Conservation (phyloP, 2,797 vertebrate genomes). For the Channa striata region DNA sequence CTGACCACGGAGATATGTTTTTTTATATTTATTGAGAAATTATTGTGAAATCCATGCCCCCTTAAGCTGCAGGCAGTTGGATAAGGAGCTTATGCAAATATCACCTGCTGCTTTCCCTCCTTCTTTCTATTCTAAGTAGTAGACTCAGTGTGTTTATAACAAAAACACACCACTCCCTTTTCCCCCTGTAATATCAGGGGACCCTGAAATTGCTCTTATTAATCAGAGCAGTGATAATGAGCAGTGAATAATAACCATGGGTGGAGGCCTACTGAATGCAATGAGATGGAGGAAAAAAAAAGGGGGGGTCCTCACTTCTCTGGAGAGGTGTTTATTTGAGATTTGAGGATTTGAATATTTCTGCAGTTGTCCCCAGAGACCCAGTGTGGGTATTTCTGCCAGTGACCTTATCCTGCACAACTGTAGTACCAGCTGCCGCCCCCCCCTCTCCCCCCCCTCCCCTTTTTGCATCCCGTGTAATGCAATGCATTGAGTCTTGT, state of each 20-base stretch:
- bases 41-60: constrained; percentile 42
- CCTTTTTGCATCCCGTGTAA: constrained; percentile 27
- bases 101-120: constrained; percentile 69
- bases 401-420: constrained; percentile 75
- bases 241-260: constrained; percentile 80
- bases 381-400: constrained; percentile 73
- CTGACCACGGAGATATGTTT: constrained; percentile 42
- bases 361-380: constrained; percentile 57
- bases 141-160: constrained; percentile 73
- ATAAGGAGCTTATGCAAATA: constrained; percentile 71
- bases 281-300: constrained; percentile 59
- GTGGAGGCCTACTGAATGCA: constrained; percentile 73
- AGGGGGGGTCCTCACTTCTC: constrained; percentile 34
- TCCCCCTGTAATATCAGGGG: constrained; percentile 74
- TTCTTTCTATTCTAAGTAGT: constrained; percentile 70
- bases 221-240: constrained; percentile 87
- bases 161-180: constrained; percentile 70
- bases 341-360: constrained; percentile 79
- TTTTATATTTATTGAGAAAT: constrained; percentile 51
- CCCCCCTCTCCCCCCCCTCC: constrained; percentile 20
- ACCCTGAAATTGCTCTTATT: constrained; percentile 84
- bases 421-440: constrained; percentile 62
- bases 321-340: constrained; percentile 77
- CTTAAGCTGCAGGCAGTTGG: constrained; percentile 54
- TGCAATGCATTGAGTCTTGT: constrained; percentile 36